Evolutionary conservation across 2,797 vertebrate genomes (phyloP).

Genomic region (Lophius americanus): DNA sequence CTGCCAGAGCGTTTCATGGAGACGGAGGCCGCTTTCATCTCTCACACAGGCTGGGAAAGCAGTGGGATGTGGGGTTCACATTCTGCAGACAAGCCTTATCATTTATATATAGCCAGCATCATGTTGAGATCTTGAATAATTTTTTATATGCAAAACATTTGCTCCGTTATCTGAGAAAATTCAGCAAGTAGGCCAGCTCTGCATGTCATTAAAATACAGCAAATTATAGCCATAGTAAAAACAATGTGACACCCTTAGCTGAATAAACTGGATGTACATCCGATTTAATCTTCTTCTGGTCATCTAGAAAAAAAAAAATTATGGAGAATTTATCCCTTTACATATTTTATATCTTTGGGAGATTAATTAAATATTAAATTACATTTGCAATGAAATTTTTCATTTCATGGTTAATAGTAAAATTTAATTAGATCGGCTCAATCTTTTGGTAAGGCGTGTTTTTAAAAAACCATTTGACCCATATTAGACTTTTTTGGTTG

Average conservation of each 20-base stretch:
- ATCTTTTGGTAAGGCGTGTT: too few species aligned
- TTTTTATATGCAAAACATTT: slow-evolving; percentile 76
- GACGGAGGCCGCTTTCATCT: slow-evolving; percentile 80
- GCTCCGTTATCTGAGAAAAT: slow-evolving; percentile 60
- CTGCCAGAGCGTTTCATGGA: slow-evolving; percentile 79
- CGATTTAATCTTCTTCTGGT: neutral
- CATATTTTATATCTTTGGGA: too few species aligned
- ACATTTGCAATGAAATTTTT: too few species aligned
- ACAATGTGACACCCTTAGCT: slow-evolving; percentile 11
- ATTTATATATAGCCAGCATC: slow-evolving; percentile 81
- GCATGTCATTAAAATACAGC: slow-evolving; percentile 41
- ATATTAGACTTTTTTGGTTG: too few species aligned
- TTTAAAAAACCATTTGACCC: too few species aligned
- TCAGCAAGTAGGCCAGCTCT: slow-evolving; percentile 64
- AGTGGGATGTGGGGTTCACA: slow-evolving; percentile 73
- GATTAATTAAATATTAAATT: too few species aligned
- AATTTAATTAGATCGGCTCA: too few species aligned
- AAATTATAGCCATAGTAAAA: slow-evolving; percentile 35
- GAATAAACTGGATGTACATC: slow-evolving; percentile 7
- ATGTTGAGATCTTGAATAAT: slow-evolving; percentile 68
- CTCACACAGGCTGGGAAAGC: slow-evolving; percentile 74
- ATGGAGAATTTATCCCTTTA: neutral
- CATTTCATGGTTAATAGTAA: too few species aligned
- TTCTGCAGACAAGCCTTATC: slow-evolving; percentile 79
- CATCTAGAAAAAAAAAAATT: too few species aligned